Percentiles rank a stretch among this genome's conserved stretches.
These are phyloP conservation scores for Ceratina australensis DNA, from an alignment of 1,140 invertebrate genomes.

Conservation along the genomic window DNA sequence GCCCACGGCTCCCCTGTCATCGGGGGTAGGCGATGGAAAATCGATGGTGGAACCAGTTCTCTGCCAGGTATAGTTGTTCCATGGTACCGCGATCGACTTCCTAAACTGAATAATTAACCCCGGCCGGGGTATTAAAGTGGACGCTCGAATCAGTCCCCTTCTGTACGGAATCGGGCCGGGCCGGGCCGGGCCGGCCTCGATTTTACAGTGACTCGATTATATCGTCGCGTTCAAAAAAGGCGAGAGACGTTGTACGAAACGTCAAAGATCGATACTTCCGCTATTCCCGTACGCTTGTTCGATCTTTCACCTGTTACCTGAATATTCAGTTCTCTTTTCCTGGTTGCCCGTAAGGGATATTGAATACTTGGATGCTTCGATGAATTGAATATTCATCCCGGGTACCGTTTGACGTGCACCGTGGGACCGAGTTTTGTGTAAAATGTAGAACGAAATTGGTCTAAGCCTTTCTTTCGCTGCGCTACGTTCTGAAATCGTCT, in stretches of 20 bases:
- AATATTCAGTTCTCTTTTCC: background rate
- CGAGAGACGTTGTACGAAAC: background rate
- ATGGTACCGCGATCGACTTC: background rate
- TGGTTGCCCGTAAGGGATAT: background rate
- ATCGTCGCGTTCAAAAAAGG: background rate
- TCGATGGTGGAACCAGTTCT: conserved; percentile 15
- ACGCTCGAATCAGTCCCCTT: no score
- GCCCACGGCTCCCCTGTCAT: conserved; percentile 19
- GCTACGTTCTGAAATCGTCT: background rate
- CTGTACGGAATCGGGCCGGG: no score
- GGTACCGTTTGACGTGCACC: background rate
- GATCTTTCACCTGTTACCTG: background rate
- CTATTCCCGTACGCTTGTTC: background rate
- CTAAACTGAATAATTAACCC: conserved; percentile 33
- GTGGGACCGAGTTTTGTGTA: background rate
- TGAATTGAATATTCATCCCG: conserved; percentile 5
- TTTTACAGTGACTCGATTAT: conserved; percentile 6
- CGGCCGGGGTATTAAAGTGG: conserved; percentile 21
- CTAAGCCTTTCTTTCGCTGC: background rate
- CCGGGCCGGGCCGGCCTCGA: background rate
- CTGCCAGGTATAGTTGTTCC: background rate
- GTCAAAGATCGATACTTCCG: background rate
- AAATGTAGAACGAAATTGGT: background rate
- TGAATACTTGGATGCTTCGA: background rate
- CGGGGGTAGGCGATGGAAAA: conserved; percentile 16